Base-by-base conservation (phyloP, 2,797 vertebrate genomes). In the Ctenopoma multispine region DNA sequence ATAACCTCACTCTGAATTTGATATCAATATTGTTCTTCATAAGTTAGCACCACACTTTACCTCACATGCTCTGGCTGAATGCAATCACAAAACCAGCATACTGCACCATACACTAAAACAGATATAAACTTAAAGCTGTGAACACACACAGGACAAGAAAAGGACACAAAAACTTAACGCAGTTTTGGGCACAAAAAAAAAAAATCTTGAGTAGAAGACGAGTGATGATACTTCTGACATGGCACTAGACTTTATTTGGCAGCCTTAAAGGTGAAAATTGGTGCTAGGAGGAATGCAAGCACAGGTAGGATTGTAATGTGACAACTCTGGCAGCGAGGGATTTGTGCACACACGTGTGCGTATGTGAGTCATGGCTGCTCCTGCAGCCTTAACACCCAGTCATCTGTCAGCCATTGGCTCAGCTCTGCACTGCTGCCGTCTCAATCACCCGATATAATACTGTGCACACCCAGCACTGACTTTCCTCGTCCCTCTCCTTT, bases 401-500 rank as follows among this genome's bases (percentile, higher is more conserved):
- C 80, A 87, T 87, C 90, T 88, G 83, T 87, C 88, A 85, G 81
- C 82, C 69, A 72, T 73, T 69, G 63, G 55, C 75, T 82, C 81
- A 68, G 81, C 72, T 80, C 79, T 73, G 81, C 80, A 69, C 69
- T 54, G 77, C 82, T 82, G 82, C 67, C 34, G 60, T 85, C 90
- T 88, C 88, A 68, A 86, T 87, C 55, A 77, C 77, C 76, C 82
- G 79, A 86, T 83, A 90, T 80, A 88, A 89, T 71, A 86, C 62
- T 55, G 49, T 73, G 61, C 43, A 59, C 46, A 67, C 75, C 72
- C 54, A 72, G 46, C 64, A 54, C 79, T 62, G 63, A 70, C 69
- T 76, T 76, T 78, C 61, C 69, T 65, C 1, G 14, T 75, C 63
- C 76, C 48, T 57, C 56, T 71, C 63, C 34, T 31, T 38, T 56